Evolutionary conservation across 92 coral and sea anemone genomes (phyloP), one percentile per base, ranked within the genome.

Genomic region (Montipora capitata): DNA sequence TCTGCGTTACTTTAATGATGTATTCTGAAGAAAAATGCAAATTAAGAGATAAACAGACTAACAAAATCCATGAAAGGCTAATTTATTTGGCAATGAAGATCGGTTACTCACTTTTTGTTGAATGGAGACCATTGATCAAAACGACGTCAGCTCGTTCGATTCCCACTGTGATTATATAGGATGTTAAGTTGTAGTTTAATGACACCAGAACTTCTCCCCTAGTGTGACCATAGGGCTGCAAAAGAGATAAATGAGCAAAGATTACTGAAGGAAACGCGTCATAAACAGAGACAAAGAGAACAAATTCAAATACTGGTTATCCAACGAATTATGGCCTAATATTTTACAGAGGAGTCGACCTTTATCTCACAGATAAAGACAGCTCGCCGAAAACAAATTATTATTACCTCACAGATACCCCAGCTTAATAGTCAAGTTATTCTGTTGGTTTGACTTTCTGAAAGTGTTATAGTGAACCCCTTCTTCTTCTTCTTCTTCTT

Each of bases 141-240:
- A 89, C 78, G 71, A 79, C 85, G 39, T 83, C 80, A n/a, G 95
- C 95, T 68, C 80, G 80, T 1, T 81, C 74, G 67, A 92, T 79
- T 43, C 87, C 87, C 14, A 92, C 70, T 4, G 67, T 72, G 42
- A 92, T 45, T 43, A 76, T 80, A 15, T 79, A 78, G 35, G 62
- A 38, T 54, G 64, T 76, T 67, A 89, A 81, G 38, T 83, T 40
- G 5, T 88, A 76, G 74, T 85, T 77, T 10, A 92, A 40, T 10
- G 95, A 84, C 5, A 92, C 67, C 5, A 88, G 86, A 17, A 92
- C 68, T 68, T 92, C 88, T 2, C 95, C 95, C 6, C 93, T 85
- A 16, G 90, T 92, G 84, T 92, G 95, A 13, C 95, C 95, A 61
- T 89, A 85, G 6, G 95, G 79, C 95, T 92, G 82, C 6, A 27